Base-by-base conservation (phyloP, 2,888 invertebrate species). In the Meteorus colon region DNA sequence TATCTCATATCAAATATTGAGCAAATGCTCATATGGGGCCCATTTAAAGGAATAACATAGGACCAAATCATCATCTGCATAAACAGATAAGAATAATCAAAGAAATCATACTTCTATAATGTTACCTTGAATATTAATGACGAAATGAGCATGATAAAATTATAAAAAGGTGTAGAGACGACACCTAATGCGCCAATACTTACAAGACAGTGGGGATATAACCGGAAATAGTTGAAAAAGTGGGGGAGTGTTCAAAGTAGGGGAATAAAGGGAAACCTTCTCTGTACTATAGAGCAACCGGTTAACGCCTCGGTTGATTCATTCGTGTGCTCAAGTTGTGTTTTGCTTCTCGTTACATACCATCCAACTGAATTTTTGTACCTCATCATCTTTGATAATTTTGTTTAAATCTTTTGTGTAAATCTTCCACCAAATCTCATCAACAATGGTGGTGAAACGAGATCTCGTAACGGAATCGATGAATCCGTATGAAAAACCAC, bases 401-500 rank as follows among this genome's bases (percentile, higher is more conserved):
- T 48, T 48, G 48, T 48, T 16, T n/a, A 41, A 8, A 10, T 41
- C 4, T 12, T 8, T 41, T 41, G 12, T 12, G 8, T 10, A 12
- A 34, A 12, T 41, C 8, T 41, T 41, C 6, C 41, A 41, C 8
- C 8, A 41, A n/a, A 48, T 48, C 16, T 2, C 1, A 48, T n/a
- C 14, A 16, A 48, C 55, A 55, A 55, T 55, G 55, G 55, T 55
- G 55, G 81, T 85, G 55, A 86, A 87, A 76, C 80, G 82, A 77
- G 82, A 81, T 74, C 79, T 82, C 62, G 81, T 84, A 76, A 91
- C 91, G 85, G 90, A 92, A 63, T 84, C 90, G 37, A 91, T 91
- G 66, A 92, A 92, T 84, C 90, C 92, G 84, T 89, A 89, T 79
- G 86, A 87, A 80, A 89, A 86, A 78, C 93, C 94, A 82, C 88